Evolutionary conservation across 2,797 vertebrate species (phyloP).

Genomic region (Melanotaenia nigrans): DNA sequence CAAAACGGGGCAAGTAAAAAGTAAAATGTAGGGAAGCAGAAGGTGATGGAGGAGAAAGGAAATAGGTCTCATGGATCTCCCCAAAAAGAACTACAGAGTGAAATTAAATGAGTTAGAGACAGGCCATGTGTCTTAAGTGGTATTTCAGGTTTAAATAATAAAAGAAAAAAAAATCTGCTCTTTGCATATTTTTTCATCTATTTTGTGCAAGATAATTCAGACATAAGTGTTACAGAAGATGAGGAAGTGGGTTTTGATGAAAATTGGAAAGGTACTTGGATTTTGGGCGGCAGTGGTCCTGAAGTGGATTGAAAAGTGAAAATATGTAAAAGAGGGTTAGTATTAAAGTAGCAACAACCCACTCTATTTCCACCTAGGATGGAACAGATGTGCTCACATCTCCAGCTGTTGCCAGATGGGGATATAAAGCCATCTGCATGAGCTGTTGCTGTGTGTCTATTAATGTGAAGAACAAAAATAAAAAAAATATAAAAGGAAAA

Average conservation of each 20-base stretch:
- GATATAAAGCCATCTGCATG: constrained; percentile 73
- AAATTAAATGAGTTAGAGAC: constrained; percentile 60
- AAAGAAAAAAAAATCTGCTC: neutral
- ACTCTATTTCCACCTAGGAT: constrained; percentile 65
- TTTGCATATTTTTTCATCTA: neutral
- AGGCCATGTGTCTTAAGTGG: constrained; percentile 44
- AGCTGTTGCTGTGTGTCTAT: constrained; percentile 40
- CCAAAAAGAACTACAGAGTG: constrained; percentile 56
- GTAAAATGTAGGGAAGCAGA: constrained; percentile 68
- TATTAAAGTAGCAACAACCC: constrained; percentile 54
- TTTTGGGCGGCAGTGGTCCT: constrained; percentile 39
- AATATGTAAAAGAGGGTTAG: constrained; percentile 67
- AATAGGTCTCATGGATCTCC: constrained; percentile 74
- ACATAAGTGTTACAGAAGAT: neutral
- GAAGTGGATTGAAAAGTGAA: constrained; percentile 40
- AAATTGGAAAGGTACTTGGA: constrained; percentile 39
- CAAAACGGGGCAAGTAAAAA: constrained; percentile 72
- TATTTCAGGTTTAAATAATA: constrained; percentile 19
- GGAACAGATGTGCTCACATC: constrained; percentile 77
- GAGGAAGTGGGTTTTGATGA: constrained; percentile 3
- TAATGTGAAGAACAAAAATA: constrained; percentile 4
- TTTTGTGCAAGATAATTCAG: neutral
- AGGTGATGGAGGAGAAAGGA: constrained; percentile 79
- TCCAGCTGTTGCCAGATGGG: constrained; percentile 82
- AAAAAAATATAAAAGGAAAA: constrained; percentile 5